A percentile compares a stretch with the other conserved stretches of the same genome.
These are phyloP conservation scores for Sarcophaga peregrina DNA, from an alignment of 1,140 invertebrate species.

Conservation along the genomic window DNA sequence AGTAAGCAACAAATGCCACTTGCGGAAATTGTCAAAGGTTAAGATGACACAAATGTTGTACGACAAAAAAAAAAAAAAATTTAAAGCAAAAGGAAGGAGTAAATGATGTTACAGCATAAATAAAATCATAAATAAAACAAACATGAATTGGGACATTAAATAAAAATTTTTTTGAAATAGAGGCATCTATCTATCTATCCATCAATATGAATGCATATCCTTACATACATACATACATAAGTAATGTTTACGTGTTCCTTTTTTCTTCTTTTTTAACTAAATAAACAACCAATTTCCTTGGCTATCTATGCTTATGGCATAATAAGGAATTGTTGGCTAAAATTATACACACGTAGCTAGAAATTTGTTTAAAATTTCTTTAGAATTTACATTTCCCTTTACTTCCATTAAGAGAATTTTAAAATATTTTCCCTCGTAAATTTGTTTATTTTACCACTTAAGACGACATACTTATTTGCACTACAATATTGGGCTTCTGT, in stretches of 20 bases:
- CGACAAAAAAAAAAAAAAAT: not conserved
- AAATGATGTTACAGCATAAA: conserved; percentile 9
- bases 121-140: not conserved
- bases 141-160: not conserved
- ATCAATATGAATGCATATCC: too few relatives aligned
- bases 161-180: not conserved
- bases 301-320: too few relatives aligned
- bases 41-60: not conserved
- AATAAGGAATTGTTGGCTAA: too few relatives aligned
- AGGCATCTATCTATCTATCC: too few relatives aligned
- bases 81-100: not conserved
- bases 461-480: not conserved
- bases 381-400: too few relatives aligned
- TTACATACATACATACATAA: not conserved
- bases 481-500: not conserved
- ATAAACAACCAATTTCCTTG: too few relatives aligned
- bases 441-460: conserved; percentile 11
- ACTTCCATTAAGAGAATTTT: not conserved
- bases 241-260: not conserved
- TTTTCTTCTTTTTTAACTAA: not conserved
- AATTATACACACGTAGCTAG: too few relatives aligned
- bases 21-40: conserved; percentile 9
- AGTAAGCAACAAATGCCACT: not conserved
- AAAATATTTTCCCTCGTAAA: not conserved
- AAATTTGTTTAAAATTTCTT: too few relatives aligned